Evolutionary conservation across 2,113 vertebrate genomes (phyloP), one percentile per base, ranked within the genome.

Genomic region (Arizona elegans): DNA sequence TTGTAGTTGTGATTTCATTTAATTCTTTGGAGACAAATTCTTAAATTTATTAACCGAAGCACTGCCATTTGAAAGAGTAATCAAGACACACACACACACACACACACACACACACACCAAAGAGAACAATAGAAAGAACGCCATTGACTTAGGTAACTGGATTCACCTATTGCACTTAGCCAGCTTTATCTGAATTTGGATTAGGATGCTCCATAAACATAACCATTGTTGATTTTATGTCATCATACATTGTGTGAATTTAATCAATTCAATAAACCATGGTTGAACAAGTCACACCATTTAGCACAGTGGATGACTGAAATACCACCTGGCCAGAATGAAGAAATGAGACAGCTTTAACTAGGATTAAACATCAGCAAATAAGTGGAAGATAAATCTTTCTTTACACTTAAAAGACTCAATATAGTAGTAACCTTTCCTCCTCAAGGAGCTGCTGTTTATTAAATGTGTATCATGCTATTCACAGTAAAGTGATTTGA

Each of bases 261-360:
- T 65, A 65, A 26, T 11, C 29, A 70, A 70, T 70, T 70, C 29
- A 70, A 70, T 70, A n/a, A 70, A 70, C 29, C 62, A n/a, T 70
- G 62, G 29, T n/a, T 70, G 62, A 70, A 29, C 12, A n/a, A 70
- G 29, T 70, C 62, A 70, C 29, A 65, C 29, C n/a, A 15, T 81
- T 81, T 81, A 81, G 15, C 70, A 81, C 15, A 81, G 15, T 19
- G n/a, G n/a, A 81, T 81, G 70, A 87, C 29, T 81, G 87, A 81
- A 55, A 94, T 88, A 85, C 43, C 50, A 75, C 29, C 75, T 92
- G 86, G 86, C 29, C 92, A 12, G 19, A 85, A 88, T 89, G 87
- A 12, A 53, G 86, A 93, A 52, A 52, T 91, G 70, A 56, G 88
- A 17, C 52, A 62, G 26, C 29, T 95, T 92, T 92, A 29, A 91